Evolutionary conservation across 2,888 invertebrate genomes (phyloP).

Genomic region (Caenorhabditis uteleia): DNA sequence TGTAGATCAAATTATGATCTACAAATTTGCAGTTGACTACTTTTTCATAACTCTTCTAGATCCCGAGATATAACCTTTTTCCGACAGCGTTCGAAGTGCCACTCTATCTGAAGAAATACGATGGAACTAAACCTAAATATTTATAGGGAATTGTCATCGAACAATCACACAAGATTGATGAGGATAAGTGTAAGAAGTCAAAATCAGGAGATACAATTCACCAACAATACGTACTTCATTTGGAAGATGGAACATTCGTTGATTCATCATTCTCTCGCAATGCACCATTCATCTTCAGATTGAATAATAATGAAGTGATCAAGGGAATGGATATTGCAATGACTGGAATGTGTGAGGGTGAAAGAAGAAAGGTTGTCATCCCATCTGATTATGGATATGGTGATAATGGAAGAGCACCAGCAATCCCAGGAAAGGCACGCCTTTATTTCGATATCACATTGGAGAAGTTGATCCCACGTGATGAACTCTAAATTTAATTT

Average conservation of each 20-base stretch:
- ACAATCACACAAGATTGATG: conserved; percentile 53
- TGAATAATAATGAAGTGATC: conserved; percentile 65
- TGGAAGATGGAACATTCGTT: conserved; percentile 68
- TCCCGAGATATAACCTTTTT: no score
- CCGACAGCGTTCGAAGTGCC: no score
- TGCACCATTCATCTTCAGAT: conserved; percentile 66
- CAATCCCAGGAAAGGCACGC: conserved; percentile 66
- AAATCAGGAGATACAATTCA: conserved; percentile 64
- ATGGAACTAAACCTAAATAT: not conserved
- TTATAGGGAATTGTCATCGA: conserved; percentile 34
- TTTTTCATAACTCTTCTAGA: no score
- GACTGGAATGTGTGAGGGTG: conserved; percentile 69
- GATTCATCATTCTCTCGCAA: conserved; percentile 66
- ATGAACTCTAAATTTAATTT: conserved; percentile 64
- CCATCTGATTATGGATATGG: conserved; percentile 66
- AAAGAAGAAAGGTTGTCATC: conserved; percentile 65
- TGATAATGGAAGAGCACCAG: conserved; percentile 63
- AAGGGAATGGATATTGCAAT: conserved; percentile 66
- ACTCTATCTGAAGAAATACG: no score
- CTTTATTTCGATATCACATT: conserved; percentile 69
- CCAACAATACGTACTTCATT: conserved; percentile 65
- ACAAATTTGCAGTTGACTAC: no score
- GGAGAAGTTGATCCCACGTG: conserved; percentile 64
- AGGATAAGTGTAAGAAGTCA: conserved; percentile 51
- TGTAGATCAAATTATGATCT: no score